Evolutionary conservation across 2,888 invertebrate genomes (phyloP), one percentile per base, ranked within the genome.

Genomic region (Sympetrum striolatum): DNA sequence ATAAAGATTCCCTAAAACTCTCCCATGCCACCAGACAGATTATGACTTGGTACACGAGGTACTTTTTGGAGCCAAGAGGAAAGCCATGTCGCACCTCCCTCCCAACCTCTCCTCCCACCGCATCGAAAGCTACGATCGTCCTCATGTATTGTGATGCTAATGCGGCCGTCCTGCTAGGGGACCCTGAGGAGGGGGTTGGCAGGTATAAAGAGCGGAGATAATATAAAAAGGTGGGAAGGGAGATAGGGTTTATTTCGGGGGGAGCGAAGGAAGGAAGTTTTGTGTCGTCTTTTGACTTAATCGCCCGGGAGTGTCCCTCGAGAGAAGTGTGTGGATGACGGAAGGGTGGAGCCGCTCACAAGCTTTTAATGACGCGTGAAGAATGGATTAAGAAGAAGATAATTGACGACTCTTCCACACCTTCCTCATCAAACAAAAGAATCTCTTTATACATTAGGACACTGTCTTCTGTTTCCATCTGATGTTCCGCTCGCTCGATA

Each of bases 331-430:
- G 86, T 60, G 86, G 86, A 60, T 86, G 86, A 86, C 86, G 86
- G 86, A 86, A 86, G 86, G 86, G 86, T 60, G 86, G 58, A 31
- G 86, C 39, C 86, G 2, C 53, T 37, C 60, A 60, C 60, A 6
- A 86, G 64, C 58, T 86, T 86, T 64, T 86, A 86, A 86, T 64
- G 86, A 86, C 86, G 86, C 86, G 86, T 58, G 86, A 86, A 86
- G 86, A 86, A 86, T 86, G 86, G 86, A 86, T 86, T 86, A 86
- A 86, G 60, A 86, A 60, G 86, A 64, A 86, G 86, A 86, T 86
- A 86, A 86, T 86, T 86, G 86, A 86, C 86, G 86, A 86, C 60
- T 86, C 60, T 31, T 86, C 86, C 86, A 86, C 86, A 60, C 86
- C 86, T 86, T 60, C 35, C 86, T 86, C 86, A 86, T 86, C 60